Evolutionary conservation across 2,888 invertebrate species (phyloP).

Genomic region (Notocelia uddmanniana): DNA sequence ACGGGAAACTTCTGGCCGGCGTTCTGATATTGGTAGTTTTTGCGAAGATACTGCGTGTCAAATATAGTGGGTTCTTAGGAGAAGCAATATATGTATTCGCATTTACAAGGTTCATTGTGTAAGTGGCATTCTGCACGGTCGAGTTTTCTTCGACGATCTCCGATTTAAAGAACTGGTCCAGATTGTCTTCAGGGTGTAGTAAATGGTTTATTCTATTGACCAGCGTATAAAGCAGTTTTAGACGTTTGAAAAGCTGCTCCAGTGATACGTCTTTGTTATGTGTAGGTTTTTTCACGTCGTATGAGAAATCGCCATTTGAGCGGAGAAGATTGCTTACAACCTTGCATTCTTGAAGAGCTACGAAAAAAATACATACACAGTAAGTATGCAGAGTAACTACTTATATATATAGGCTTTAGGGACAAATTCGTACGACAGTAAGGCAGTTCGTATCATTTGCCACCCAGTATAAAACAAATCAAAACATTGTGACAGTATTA

Average conservation of each 20-base stretch:
- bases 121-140: conserved; percentile 62
- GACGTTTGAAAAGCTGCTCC: conserved; percentile 69
- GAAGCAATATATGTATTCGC: conserved; percentile 65
- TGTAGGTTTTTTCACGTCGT: conserved; percentile 59
- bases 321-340: conserved; percentile 71
- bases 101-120: conserved; percentile 61
- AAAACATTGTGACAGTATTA: no score
- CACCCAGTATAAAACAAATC: no score
- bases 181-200: conserved; percentile 70
- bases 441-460: no score
- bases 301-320: conserved; percentile 59
- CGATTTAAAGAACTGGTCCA: conserved; percentile 66
- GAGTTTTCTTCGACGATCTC: conserved; percentile 56
- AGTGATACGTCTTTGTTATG: conserved; percentile 57
- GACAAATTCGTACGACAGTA: no score
- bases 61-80: conserved; percentile 56
- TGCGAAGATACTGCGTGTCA: conserved; percentile 71
- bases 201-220: conserved; percentile 68
- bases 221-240: conserved; percentile 75
- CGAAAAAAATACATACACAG: conserved; percentile 45
- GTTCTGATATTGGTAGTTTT: conserved; percentile 66
- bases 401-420: no score
- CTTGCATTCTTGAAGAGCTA: conserved; percentile 77
- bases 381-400: conserved; percentile 11
- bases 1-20: conserved; percentile 65